phyloP scores from a whole-genome alignment of 1,140 invertebrate genomes.

The Drosophila rufa region DNA sequence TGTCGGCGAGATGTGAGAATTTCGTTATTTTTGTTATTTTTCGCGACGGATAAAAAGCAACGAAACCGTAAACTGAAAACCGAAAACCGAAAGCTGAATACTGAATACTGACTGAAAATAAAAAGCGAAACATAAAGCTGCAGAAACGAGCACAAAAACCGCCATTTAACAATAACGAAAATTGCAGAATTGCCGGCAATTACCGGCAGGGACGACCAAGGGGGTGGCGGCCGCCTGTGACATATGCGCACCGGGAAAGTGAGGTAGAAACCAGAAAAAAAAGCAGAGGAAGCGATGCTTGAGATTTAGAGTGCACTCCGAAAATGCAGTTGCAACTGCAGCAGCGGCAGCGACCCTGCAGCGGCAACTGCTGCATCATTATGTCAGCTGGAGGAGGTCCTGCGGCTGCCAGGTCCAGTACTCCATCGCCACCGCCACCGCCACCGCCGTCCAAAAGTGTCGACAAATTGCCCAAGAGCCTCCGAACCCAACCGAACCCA shows the following conservation, averaged over 20 bases:
- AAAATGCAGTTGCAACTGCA: constrained; percentile 49
- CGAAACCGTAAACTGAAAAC: constrained; percentile 19
- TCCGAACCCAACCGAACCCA: constrained; percentile 6
- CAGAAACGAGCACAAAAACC: constrained; percentile 36
- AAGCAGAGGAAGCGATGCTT: constrained; percentile 47
- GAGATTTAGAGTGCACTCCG: constrained; percentile 73
- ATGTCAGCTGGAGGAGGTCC: constrained; percentile 42
- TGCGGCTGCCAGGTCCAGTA: constrained; percentile 16
- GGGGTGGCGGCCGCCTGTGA: constrained; percentile 33
- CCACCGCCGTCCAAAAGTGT: constrained; percentile 62
- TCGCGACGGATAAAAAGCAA: neutral
- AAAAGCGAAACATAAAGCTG: constrained; percentile 32
- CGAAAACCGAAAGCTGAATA: constrained; percentile 33
- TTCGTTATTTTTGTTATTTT: constrained; percentile 45
- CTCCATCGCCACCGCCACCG: neutral
- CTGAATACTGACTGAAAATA: constrained; percentile 36
- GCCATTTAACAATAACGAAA: constrained; percentile 70
- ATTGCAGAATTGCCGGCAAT: constrained; percentile 77
- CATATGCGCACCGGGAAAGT: constrained; percentile 30
- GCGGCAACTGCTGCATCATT: constrained; percentile 58
- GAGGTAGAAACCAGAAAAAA: constrained; percentile 13
- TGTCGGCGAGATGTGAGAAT: constrained; percentile 76
- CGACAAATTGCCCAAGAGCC: constrained; percentile 68
- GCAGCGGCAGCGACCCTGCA: constrained; percentile 23
- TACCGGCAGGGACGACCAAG: constrained; percentile 28